Evolutionary conservation across 1,140 invertebrate species (phyloP), one percentile per base, ranked within the genome.

Genomic region (Leucophenga varia): DNA sequence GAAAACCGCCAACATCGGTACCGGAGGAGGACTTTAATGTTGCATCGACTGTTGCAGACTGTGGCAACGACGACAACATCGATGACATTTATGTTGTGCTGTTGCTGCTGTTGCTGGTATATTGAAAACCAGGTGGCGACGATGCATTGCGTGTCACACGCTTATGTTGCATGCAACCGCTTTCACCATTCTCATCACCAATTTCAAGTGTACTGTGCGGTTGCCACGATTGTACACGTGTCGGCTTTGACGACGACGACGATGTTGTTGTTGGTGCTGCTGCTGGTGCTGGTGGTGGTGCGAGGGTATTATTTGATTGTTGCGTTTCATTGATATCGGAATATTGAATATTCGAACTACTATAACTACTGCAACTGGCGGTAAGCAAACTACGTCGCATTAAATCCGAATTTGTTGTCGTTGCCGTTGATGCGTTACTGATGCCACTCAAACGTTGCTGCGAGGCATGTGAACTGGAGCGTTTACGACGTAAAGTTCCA

Each of bases 1-100:
- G 72, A 45, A 75, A 75, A 13, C 68, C 65, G 21, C 56, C 64
- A n/a, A n/a, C n/a, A 2, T 61, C 49, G 20, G 40, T n/a, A n/a
- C 49, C 1, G 51, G 50, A n/a, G 8, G 47, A 4, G 9, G 36
- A 38, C 3, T 50, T 42, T 5, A 48, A 19, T 10, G 42, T 36
- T 41, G 38, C 41, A 14, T 18, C 40, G 9, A 47, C 41, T 20
- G 37, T 10, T 17, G 14, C 35, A 2, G 22, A 10, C 6, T 21
- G 16, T 3, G 34, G 12, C 39, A 13, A 34, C 37, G 20, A 40
- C 36, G 35, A 31, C 38, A 41, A 39, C 43, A 14, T 31, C 12
- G 35, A 20, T 10, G 20, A 10, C 18, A 12, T 47, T 14, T 17
- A 14, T 41, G 22, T 18, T 36, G 13, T 31, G 31, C 18, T 36